Conservation (phyloP, 1,140 invertebrate species). For the Halictus rubicundus region DNA sequence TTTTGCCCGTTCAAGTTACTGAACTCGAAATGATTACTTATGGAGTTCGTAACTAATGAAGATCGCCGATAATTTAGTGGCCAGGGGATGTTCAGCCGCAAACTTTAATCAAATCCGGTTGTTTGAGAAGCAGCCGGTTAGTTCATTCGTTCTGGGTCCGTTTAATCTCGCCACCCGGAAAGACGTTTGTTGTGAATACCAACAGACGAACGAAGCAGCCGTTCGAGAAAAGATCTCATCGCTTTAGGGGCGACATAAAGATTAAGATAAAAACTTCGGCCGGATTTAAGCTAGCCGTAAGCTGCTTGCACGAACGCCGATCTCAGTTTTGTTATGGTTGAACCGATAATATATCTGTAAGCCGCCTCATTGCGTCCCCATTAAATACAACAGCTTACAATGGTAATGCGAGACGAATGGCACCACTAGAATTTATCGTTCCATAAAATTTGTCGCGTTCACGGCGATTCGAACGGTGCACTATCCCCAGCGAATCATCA, state of each 20-base stretch:
- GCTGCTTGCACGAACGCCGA: slow-evolving; percentile 45
- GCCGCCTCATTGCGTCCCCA: slow-evolving; percentile 30
- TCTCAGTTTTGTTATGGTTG: slow-evolving; percentile 61
- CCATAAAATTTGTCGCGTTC: slow-evolving; percentile 47
- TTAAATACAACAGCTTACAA: slow-evolving; percentile 46
- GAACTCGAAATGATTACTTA: not conserved
- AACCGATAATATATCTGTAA: slow-evolving; percentile 53
- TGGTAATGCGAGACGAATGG: slow-evolving; percentile 39
- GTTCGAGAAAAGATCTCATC: not conserved
- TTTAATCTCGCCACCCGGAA: not conserved
- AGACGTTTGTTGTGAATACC: not conserved
- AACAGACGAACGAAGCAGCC: not conserved
- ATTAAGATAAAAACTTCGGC: slow-evolving; percentile 25
- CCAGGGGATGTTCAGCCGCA: not conserved
- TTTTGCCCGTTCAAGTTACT: not conserved
- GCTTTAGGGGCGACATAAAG: not conserved
- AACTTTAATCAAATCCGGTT: not conserved
- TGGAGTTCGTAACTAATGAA: not conserved
- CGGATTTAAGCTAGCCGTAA: slow-evolving; percentile 44
- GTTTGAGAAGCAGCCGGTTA: no score
- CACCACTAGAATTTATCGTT: slow-evolving; percentile 57
- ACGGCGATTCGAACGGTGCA: slow-evolving; percentile 5
- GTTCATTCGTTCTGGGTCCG: not conserved
- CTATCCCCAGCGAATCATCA: no score
- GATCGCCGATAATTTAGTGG: not conserved